Conservation (phyloP, 2,797 vertebrate genomes). For the Numenius phaeopus region DNA sequence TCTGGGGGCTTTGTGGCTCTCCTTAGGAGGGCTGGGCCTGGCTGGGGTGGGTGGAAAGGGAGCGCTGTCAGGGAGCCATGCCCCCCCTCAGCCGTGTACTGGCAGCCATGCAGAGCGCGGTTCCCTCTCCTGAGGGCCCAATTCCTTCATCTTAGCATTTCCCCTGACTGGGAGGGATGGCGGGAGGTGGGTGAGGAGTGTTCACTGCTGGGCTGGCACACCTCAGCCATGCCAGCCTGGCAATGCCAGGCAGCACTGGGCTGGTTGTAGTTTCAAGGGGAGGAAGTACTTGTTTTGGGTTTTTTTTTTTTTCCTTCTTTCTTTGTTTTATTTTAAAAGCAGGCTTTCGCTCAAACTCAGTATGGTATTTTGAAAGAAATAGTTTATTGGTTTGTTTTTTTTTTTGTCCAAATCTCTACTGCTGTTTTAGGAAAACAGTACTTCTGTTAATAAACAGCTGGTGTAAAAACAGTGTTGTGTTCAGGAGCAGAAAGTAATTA, state of each 20-base stretch:
- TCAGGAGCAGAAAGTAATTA: neutral
- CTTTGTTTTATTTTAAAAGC: neutral
- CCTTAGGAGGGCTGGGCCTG: rapidly evolving
- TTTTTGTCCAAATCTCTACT: neutral
- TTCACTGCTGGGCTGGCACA: neutral
- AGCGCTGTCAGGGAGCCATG: rapidly evolving
- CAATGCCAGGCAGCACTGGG: rapidly evolving
- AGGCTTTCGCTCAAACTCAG: neutral
- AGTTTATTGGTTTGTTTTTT: neutral
- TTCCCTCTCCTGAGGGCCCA: rapidly evolving
- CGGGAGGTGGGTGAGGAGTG: neutral
- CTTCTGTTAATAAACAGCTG: neutral
- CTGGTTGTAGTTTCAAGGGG: neutral
- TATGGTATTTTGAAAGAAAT: constrained; percentile 6
- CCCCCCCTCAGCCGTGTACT: rapidly evolving
- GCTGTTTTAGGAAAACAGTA: neutral
- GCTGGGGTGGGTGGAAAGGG: neutral
- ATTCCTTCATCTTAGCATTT: neutral
- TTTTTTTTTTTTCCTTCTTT: neutral
- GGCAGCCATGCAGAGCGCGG: neutral
- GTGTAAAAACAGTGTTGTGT: neutral
- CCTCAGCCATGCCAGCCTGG: rapidly evolving
- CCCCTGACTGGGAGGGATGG: neutral
- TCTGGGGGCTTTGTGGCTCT: neutral
- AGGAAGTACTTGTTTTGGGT: neutral